These are phyloP conservation scores for Zaprionus ghesquierei DNA, from an alignment of 1,140 invertebrate genomes.

Conservation along the genomic window DNA sequence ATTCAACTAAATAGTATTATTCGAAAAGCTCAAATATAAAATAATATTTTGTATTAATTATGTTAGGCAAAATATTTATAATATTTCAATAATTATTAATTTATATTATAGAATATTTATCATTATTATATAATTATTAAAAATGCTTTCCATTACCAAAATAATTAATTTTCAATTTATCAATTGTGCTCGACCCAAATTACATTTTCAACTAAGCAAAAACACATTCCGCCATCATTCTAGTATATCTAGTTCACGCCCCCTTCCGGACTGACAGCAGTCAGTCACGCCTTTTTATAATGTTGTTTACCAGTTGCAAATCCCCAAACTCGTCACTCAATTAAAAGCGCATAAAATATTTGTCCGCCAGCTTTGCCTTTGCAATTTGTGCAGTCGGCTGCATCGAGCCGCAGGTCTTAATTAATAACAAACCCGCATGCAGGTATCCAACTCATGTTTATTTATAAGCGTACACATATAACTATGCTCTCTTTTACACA, in stretches of 20 bases:
- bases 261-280: too few relatives aligned
- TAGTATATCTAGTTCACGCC: too few relatives aligned
- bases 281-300: background rate
- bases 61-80: too few relatives aligned
- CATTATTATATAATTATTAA: background rate
- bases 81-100: too few relatives aligned
- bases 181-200: background rate
- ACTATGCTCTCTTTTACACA: background rate
- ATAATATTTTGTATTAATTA: background rate
- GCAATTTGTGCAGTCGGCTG: constrained; percentile 49
- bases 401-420: constrained; percentile 38
- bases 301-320: background rate
- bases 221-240: background rate
- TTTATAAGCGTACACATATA: constrained; percentile 33
- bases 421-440: constrained; percentile 52
- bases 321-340: constrained; percentile 9
- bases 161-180: background rate
- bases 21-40: too few relatives aligned
- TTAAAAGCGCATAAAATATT: constrained; percentile 64
- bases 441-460: constrained; percentile 55
- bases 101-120: too few relatives aligned
- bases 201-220: background rate
- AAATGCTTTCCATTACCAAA: background rate
- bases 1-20: too few relatives aligned
- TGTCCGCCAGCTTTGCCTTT: constrained; percentile 10